Base-by-base conservation (phyloP, 2,888 invertebrate species). In the Gastrophysa polygoni region DNA sequence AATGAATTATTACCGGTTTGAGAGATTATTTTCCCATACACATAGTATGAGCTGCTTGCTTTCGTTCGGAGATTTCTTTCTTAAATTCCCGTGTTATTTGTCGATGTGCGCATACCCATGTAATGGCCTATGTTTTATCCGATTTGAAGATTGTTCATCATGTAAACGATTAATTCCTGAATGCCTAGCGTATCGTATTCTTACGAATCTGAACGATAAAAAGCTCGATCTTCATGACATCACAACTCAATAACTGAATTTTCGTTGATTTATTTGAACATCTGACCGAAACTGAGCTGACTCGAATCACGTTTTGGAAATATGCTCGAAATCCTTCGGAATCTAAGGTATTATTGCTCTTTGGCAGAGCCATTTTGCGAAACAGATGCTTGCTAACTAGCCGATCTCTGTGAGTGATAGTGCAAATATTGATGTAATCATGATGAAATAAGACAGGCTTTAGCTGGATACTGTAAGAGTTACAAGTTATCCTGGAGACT, bases 21-120 rank as follows among this genome's bases (percentile, higher is more conserved):
- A 72, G 63, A 70, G 70, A 75, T 73, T 72, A 75, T 75, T 77
- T 77, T 77, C 77, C 75, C 77, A 77, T 77, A 76, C 75, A 68
- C 72, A 73, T 72, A 71, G 71, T 72, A 70, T 71, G 72, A 73
- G 73, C 69, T 70, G 71, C 72, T 73, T 67, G 68, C 71, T 71
- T 73, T 73, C 71, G 71, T 71, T 59, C 66, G 55, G 57, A 65
- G 72, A 73, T 75, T 73, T 71, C 58, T 20, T 55, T 49, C 55
- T 61, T 56, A 50, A 63, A 62, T 71, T 70, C 71, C 32, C 67
- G 51, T 52, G 59, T 61, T 57, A 58, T 69, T 67, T 62, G 51
- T 57, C 48, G 55, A 49, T 65, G 65, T 65, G 51, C 56, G 57
- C 68, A 69, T 68, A 63, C 63, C 56, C 65, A 43, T 21, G 46